Base-by-base conservation (phyloP, 2,113 vertebrate genomes). In the Syrrhaptes paradoxus region DNA sequence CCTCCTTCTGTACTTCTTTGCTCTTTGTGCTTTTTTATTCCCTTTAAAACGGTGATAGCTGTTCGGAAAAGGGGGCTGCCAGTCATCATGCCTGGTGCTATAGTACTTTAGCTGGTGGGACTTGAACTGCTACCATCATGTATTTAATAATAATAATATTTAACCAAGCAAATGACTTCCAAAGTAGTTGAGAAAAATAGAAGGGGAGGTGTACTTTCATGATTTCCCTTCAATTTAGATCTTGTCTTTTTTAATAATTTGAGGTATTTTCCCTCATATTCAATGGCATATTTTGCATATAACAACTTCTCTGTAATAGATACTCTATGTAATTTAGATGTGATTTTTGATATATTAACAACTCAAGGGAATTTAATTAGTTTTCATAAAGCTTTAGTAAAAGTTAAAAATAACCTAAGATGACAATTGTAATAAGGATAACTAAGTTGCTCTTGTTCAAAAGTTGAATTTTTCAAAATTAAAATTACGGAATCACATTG, bases 401-500 rank as follows among this genome's bases (percentile, higher is more conserved):
- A 83, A 77, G 63, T 84, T 83, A 84, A 91, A 92, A 96, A 92
- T 92, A 96, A 71, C 61, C 43, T 18, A 57, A 68, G 28, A 67
- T 92, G 79, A 72, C 90, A 90, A 80, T 84, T 86, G 74, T 22
- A 93, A 49, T 65, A 68, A 66, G 48, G 59, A 61, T 80, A 91
- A 67, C 52, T 71, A 48, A 74, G 52, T 74, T 85, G 32, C n/a
- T 87, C 25, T 68, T 74, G 26, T 82, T 93, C 80, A 90, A 81
- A 81, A 90, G 52, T 68, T 74, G 61, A 63, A 61, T 80, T 86
- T 87, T 77, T 86, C 3, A 55, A 61, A 88, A 91, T 90, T 49
- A 49, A 68, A 67, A 88, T 84, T 17, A 41, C 79, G 66, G 84
- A 71, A 77, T 88, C 88, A 17, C 48, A 9, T 74, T 90, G 41